These are phyloP conservation scores for Vireo altiloquus DNA, from an alignment of 2,113 vertebrate species.

Conservation along the genomic window DNA sequence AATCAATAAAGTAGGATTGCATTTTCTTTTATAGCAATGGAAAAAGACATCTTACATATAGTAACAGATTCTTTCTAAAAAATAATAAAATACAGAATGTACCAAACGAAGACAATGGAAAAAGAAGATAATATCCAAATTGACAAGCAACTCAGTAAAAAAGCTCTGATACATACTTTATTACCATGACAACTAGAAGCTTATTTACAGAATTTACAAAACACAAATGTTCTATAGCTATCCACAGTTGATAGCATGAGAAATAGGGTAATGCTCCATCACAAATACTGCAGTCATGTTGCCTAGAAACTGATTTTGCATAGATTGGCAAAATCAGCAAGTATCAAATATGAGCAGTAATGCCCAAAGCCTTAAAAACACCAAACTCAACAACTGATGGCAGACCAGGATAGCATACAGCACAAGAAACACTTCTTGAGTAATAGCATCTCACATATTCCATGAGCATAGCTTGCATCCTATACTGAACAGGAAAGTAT, in stretches of 20 bases:
- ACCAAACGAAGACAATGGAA: constrained; percentile 15
- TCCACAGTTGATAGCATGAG: constrained; percentile 37
- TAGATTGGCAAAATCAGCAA: not conserved
- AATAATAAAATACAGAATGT: constrained; percentile 23
- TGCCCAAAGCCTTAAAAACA: constrained; percentile 28
- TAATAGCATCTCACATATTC: constrained; percentile 38
- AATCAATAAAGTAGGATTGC: constrained; percentile 7
- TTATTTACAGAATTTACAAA: constrained; percentile 67
- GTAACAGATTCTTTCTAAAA: constrained; percentile 30
- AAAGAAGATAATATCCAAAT: constrained; percentile 51
- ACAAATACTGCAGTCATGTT: constrained; percentile 50
- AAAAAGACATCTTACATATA: constrained; percentile 40
- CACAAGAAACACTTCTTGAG: constrained; percentile 49
- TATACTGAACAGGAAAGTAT: constrained; percentile 11
- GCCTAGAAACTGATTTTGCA: constrained; percentile 23
- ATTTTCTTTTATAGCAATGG: constrained; percentile 41
- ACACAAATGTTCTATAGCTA: constrained; percentile 56
- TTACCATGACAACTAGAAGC: constrained; percentile 64
- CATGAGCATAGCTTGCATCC: constrained; percentile 28
- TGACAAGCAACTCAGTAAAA: constrained; percentile 64
- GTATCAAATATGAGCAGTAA: not conserved
- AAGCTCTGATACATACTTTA: constrained; percentile 61
- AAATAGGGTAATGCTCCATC: constrained; percentile 37
- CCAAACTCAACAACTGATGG: constrained; percentile 37
- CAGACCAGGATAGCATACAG: constrained; percentile 44